Evolutionary conservation across 2,797 vertebrate genomes (phyloP), one percentile per base, ranked within the genome.

Genomic region (Trichosurus vulpecula): DNA sequence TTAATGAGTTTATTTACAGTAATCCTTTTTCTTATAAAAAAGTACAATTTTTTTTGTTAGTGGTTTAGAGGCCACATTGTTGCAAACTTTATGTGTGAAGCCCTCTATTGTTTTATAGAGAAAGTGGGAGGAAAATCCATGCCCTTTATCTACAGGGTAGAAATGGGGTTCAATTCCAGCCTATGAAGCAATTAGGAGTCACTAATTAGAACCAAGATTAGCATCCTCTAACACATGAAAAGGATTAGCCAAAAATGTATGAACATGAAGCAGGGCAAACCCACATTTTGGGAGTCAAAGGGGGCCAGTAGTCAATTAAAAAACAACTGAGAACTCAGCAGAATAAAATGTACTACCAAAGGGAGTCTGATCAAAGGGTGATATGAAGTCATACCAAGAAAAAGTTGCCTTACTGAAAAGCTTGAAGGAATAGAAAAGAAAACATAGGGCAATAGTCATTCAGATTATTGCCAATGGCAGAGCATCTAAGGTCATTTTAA

Each of bases 1-100:
- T 94, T 90, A 58, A 97, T 97, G 54, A 52, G n/a, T 91, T 95
- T 96, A 95, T 97, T 95, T 95, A 96, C 57, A 95, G 31, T 57
- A 54, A 6, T 91, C n/a, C 54, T 19, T 54, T 93, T 92, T 94
- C 56, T 27, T 90, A 52, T 94, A 66, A 0, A 27, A 93, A 93
- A 94, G 5, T 51, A 90, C 30, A 51, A 92, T 25, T 90, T n/a
- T 54, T 92, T 96, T 90, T 58, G 10, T 30, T 31, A 51, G 9
- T 29, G 74, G 19, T 41, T 66, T 95, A 90, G 11, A 4, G 11
- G 4, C 22, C 9, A 25, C 8, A 2, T 81, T 81, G 3, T 8
- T 81, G 41, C 8, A 47, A 27, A 81, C 56, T 95, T 93, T 52
- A 30, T 3, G 6, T 92, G 30, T 92, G 90, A 47, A 94, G 66